phyloP scores from a whole-genome alignment of 1,140 invertebrate genomes.

The Oreohelix idahoensis region DNA sequence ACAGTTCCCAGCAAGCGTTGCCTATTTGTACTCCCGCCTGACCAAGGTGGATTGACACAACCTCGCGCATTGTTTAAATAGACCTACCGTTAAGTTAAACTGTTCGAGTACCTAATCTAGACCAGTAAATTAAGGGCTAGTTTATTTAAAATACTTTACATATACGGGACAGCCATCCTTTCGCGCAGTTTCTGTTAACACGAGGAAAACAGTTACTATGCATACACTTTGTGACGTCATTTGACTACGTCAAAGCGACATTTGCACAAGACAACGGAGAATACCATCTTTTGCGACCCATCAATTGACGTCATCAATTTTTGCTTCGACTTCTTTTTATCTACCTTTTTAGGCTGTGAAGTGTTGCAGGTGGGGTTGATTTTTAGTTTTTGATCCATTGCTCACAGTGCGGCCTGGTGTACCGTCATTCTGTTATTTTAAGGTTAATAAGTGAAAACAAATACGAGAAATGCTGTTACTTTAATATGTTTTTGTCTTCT shows the following conservation, averaged over 20 bases:
- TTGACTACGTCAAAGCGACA: neutral
- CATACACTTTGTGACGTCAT: neutral
- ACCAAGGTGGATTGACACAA: conserved; percentile 74
- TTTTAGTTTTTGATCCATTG: no score
- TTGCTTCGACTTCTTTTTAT: no score
- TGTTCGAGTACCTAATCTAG: neutral
- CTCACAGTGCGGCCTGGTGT: no score
- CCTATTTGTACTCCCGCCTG: conserved; percentile 93
- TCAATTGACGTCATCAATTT: neutral
- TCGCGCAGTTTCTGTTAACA: neutral
- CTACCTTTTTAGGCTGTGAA: no score
- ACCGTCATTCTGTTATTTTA: no score
- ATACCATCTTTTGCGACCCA: neutral
- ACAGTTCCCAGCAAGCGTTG: conserved; percentile 87
- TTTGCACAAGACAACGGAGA: neutral
- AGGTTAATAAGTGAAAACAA: no score
- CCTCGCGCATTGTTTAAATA: conserved; percentile 76
- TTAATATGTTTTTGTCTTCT: no score
- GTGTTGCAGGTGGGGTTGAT: no score
- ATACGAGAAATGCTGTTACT: no score
- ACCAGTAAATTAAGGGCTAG: neutral
- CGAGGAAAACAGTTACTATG: conserved; percentile 9
- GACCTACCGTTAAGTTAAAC: neutral
- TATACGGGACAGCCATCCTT: neutral
- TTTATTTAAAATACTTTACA: conserved; percentile 2